Evolutionary conservation across 2,888 invertebrate species (phyloP).

Genomic region (Morpho deidamia): DNA sequence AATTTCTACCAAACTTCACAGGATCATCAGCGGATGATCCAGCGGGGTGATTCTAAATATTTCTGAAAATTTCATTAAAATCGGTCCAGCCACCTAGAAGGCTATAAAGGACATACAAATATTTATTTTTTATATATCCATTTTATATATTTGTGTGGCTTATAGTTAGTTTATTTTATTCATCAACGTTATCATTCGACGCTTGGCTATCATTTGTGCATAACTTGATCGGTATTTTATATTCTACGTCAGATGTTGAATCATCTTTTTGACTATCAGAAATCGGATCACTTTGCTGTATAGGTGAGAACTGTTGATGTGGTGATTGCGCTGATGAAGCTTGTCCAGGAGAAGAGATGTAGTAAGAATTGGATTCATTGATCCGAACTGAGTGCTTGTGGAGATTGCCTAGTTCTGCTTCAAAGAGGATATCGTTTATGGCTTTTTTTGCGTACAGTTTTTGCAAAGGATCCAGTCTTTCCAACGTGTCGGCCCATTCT

Average conservation of each 20-base stretch:
- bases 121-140: too few relatives aligned
- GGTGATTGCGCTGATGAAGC: not conserved
- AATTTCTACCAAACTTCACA: too few relatives aligned
- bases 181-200: not conserved
- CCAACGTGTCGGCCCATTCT: conserved; percentile 27
- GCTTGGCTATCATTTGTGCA: not conserved
- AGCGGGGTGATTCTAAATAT: too few relatives aligned
- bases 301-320: not conserved
- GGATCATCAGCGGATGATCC: too few relatives aligned
- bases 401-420: conserved; percentile 29
- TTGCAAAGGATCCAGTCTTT: conserved; percentile 24
- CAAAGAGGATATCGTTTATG: conserved; percentile 31
- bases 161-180: not conserved
- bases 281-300: conserved; percentile 1
- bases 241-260: not conserved
- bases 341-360: not conserved
- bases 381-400: conserved; percentile 26
- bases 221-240: not conserved
- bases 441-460: conserved; percentile 30
- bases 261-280: not conserved
- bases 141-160: too few relatives aligned
- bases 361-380: conserved; percentile 13
- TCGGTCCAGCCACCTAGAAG: too few relatives aligned
- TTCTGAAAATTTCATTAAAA: too few relatives aligned
- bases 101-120: too few relatives aligned